Percentiles rank a stretch among this genome's conserved stretches.
phyloP scores from a whole-genome alignment of 2,797 vertebrate species.

The Philypnodon macrostomus region DNA sequence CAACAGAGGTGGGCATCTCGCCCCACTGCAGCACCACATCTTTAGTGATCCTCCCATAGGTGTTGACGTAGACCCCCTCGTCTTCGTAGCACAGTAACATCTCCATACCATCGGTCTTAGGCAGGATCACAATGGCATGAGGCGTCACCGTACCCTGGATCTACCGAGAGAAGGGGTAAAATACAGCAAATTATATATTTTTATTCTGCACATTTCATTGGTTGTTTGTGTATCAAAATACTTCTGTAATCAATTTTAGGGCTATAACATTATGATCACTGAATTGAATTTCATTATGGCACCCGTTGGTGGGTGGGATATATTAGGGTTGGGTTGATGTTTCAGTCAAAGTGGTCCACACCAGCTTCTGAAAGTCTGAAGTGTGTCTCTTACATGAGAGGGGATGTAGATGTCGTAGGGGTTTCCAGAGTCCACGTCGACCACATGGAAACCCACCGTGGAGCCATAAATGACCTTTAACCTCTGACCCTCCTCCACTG shows the following conservation, averaged over 20 bases:
- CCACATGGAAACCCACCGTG: conserved; percentile 95
- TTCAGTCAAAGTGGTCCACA: no score
- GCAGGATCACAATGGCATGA: conserved; percentile 97
- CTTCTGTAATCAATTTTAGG: no score
- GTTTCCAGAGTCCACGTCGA: conserved; percentile 97
- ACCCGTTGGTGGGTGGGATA: no score
- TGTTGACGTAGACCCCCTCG: conserved; percentile 97
- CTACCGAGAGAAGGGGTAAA: no score
- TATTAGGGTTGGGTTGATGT: no score
- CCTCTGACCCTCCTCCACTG: conserved; percentile 96
- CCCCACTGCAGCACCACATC: conserved; percentile 99
- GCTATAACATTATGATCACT: no score
- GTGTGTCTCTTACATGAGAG: conserved; percentile 81
- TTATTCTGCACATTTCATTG: no score
- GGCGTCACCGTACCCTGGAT: conserved; percentile 98
- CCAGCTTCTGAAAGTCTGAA: no score
- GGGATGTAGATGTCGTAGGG: conserved; percentile 98
- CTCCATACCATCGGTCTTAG: conserved; percentile 98
- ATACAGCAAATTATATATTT: no score
- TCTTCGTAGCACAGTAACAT: conserved; percentile 99
- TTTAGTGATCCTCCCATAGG: conserved; percentile 97
- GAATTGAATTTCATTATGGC: no score
- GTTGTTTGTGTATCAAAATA: no score
- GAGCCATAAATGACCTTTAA: conserved; percentile 99
- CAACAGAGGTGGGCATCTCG: conserved; percentile 99